Percentiles rank a stretch among this genome's conserved stretches.
Conservation (phyloP, 2,888 invertebrate genomes). For the Lasioglossum marginatum region DNA sequence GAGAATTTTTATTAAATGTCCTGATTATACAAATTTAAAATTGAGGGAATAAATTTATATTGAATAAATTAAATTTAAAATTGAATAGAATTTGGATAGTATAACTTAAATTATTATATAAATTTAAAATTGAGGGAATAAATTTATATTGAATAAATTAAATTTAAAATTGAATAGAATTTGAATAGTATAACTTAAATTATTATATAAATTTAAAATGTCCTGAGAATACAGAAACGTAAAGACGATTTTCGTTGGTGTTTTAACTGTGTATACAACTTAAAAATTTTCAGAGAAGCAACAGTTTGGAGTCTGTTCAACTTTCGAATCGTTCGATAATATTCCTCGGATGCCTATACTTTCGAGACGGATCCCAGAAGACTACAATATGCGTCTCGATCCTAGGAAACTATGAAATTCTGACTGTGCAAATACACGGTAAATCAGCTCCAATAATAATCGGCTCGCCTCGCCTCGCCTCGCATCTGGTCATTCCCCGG, state of each 20-base stretch:
- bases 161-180: too few species aligned
- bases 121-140: too few species aligned
- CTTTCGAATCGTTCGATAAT: not conserved
- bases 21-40: too few species aligned
- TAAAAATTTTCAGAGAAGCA: not conserved
- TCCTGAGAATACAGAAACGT: too few species aligned
- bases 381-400: slow-evolving; percentile 35
- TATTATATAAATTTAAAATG: too few species aligned
- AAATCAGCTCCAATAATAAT: slow-evolving; percentile 76
- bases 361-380: slow-evolving; percentile 42
- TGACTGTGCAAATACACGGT: slow-evolving; percentile 70
- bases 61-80: too few species aligned
- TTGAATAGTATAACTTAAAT: too few species aligned
- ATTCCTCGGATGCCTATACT: slow-evolving; percentile 17
- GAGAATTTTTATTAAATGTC: too few species aligned
- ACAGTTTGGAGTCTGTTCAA: not conserved
- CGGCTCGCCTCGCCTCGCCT: slow-evolving; percentile 42
- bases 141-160: too few species aligned
- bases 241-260: not conserved
- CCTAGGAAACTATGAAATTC: slow-evolving; percentile 67
- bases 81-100: too few species aligned
- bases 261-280: not conserved
- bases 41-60: too few species aligned
- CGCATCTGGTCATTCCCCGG: slow-evolving; percentile 55
- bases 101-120: too few species aligned